phyloP scores from a whole-genome alignment of 1,140 invertebrate species.

The Drosophila watanabei region DNA sequence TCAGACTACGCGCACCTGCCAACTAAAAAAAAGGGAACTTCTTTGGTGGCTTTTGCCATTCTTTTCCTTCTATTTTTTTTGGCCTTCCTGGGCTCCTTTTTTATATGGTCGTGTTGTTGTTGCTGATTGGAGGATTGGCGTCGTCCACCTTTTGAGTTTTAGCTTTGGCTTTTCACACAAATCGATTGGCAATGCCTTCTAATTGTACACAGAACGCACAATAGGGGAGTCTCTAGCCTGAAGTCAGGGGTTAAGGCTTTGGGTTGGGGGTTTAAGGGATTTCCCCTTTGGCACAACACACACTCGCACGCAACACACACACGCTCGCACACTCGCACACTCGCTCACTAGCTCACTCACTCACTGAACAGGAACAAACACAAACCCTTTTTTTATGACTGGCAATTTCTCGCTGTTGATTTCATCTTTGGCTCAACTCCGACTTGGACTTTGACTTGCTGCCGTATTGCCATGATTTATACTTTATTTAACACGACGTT shows the following conservation, averaged over 20 bases:
- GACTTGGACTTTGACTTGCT: slow-evolving; percentile 77
- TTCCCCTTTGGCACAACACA: slow-evolving; percentile 69
- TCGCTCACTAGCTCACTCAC: slow-evolving; percentile 14
- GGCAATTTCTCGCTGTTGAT: slow-evolving; percentile 82
- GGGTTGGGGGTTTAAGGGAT: slow-evolving; percentile 19
- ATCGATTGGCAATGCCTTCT: slow-evolving; percentile 83
- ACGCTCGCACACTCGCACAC: background rate
- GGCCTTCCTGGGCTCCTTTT: slow-evolving; percentile 26
- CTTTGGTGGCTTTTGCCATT: slow-evolving; percentile 43
- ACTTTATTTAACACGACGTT: slow-evolving; percentile 34
- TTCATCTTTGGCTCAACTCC: slow-evolving; percentile 75
- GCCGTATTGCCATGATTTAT: slow-evolving; percentile 76
- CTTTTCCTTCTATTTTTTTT: slow-evolving; percentile 39
- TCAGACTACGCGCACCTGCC: slow-evolving; percentile 76
- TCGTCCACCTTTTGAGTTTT: slow-evolving; percentile 75
- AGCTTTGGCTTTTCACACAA: slow-evolving; percentile 79
- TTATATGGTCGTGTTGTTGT: slow-evolving; percentile 23
- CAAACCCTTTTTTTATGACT: slow-evolving; percentile 83
- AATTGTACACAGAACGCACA: slow-evolving; percentile 74
- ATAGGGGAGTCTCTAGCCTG: slow-evolving; percentile 48
- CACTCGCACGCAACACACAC: slow-evolving; percentile 24
- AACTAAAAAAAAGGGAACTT: slow-evolving; percentile 51
- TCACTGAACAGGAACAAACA: slow-evolving; percentile 48
- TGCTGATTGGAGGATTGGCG: slow-evolving; percentile 34
- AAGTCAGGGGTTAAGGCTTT: slow-evolving; percentile 16